Percentiles rank a stretch among this genome's conserved stretches.
These are phyloP conservation scores for Sebastes flavidus DNA, from an alignment of 2,797 vertebrate species.

Conservation along the genomic window DNA sequence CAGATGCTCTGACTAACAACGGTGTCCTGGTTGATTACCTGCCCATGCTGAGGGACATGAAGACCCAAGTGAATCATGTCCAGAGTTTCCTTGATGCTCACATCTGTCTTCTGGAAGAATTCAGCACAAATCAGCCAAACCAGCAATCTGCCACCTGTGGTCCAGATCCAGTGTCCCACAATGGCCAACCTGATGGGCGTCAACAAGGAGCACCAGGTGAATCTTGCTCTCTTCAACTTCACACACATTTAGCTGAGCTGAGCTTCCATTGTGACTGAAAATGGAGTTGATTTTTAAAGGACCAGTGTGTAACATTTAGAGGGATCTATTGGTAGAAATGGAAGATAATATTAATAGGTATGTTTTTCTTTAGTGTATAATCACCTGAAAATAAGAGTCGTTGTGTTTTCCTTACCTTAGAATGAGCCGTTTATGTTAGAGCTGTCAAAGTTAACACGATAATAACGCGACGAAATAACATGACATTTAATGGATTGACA, in stretches of 20 bases:
- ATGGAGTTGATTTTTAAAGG: background rate
- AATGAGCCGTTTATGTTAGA: too few relatives aligned
- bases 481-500: too few relatives aligned
- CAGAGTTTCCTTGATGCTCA: slow-evolving; percentile 27
- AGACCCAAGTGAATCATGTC: background rate
- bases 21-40: slow-evolving; percentile 32
- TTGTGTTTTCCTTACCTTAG: too few relatives aligned
- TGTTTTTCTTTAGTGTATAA: too few relatives aligned
- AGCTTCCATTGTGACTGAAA: background rate
- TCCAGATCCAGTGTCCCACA: background rate
- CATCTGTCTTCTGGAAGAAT: slow-evolving; percentile 20
- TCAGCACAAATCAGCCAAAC: background rate
- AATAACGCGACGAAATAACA: too few relatives aligned
- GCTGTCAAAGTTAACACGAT: too few relatives aligned
- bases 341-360: too few relatives aligned
- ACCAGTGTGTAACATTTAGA: too few relatives aligned
- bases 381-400: too few relatives aligned
- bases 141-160: accelerated
- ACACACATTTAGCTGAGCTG: background rate
- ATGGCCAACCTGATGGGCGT: background rate
- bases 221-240: background rate
- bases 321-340: too few relatives aligned
- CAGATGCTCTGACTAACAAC: slow-evolving; percentile 11
- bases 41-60: slow-evolving; percentile 17
- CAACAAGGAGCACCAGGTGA: background rate